Conservation (phyloP, 2,113 vertebrate species). For the Oophaga pumilio region DNA sequence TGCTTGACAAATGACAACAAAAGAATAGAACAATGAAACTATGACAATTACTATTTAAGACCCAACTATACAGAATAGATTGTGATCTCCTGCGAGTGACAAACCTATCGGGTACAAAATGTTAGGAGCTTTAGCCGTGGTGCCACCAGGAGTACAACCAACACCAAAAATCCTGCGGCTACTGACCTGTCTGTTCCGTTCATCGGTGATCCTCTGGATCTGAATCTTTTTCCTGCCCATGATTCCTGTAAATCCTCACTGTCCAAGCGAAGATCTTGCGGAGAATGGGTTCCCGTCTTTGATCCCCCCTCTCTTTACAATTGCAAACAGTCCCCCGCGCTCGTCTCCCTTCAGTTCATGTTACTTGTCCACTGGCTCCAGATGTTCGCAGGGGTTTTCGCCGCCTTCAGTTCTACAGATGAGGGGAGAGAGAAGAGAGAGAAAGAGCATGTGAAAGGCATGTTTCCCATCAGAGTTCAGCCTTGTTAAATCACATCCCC, state of each 20-base stretch:
- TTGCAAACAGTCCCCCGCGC: fast-evolving
- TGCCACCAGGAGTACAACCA: not conserved
- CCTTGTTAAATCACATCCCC: constrained; percentile 55
- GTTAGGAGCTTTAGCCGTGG: constrained; percentile 1
- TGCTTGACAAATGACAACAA: not conserved
- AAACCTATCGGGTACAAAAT: not conserved
- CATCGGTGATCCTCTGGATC: constrained; percentile 97
- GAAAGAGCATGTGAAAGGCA: constrained; percentile 55
- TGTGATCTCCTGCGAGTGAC: not conserved
- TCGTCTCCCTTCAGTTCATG: constrained; percentile 73
- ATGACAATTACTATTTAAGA: no score
- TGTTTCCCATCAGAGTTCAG: constrained; percentile 57
- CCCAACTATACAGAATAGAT: not conserved
- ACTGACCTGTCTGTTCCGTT: constrained; percentile 93
- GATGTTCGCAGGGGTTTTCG: not conserved
- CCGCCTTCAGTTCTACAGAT: constrained; percentile 59
- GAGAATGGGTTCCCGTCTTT: constrained; percentile 41
- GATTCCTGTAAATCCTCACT: constrained; percentile 69
- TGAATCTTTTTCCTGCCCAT: constrained; percentile 99
- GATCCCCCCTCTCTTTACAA: constrained; percentile 58
- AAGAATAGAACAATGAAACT: no score
- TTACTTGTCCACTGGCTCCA: constrained; percentile 52
- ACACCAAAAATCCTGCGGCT: not conserved
- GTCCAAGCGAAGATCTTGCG: constrained; percentile 28
- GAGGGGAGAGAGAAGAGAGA: not conserved